Conservation (phyloP, 1,140 invertebrate species). For the Zeugodacus cucurbitae region DNA sequence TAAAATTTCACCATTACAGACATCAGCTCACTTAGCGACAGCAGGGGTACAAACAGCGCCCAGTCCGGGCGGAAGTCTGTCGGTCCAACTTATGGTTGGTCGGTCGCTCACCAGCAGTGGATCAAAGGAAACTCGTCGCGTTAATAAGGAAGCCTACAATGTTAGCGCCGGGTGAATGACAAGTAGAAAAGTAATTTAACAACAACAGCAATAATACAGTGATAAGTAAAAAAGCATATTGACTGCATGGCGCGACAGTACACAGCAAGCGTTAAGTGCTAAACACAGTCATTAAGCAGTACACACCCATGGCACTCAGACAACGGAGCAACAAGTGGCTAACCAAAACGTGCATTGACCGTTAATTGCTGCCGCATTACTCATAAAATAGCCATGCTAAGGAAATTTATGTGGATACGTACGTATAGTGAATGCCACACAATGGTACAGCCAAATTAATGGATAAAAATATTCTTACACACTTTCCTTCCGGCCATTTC, state of each 20-base stretch:
- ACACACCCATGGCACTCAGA: too few species aligned
- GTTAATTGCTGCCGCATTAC: background rate
- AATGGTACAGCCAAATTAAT: background rate
- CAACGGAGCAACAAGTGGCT: slow-evolving; percentile 17
- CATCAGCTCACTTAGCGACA: background rate
- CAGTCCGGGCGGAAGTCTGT: too few species aligned
- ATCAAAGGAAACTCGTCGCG: background rate
- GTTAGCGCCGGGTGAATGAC: background rate
- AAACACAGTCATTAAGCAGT: background rate
- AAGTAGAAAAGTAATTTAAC: background rate
- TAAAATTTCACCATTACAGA: slow-evolving; percentile 9
- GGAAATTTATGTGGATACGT: background rate
- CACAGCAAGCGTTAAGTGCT: background rate
- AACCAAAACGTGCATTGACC: background rate
- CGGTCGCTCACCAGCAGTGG: background rate
- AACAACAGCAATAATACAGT: background rate
- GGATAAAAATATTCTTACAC: background rate
- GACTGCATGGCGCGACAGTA: background rate
- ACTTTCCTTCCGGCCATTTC: slow-evolving; percentile 1
- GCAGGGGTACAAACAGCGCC: background rate
- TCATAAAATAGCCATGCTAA: background rate
- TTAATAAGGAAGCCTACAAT: background rate
- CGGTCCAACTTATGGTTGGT: too few species aligned
- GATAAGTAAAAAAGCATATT: background rate
- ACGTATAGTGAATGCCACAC: background rate